These are phyloP conservation scores for Corythoichthys intestinalis DNA, from an alignment of 2,113 vertebrate species.

Conservation along the genomic window DNA sequence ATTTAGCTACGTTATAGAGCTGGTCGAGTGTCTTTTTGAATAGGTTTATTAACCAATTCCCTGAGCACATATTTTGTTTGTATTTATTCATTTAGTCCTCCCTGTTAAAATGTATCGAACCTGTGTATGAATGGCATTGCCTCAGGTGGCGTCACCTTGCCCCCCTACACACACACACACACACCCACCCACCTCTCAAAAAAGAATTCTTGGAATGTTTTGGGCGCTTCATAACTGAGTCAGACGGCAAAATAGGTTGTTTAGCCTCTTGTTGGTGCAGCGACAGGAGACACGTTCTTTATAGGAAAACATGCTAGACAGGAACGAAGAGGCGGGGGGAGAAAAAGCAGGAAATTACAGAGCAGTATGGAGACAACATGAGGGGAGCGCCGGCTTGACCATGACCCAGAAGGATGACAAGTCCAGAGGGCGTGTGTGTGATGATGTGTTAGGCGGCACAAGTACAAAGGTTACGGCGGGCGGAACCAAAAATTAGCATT, in stretches of 20 bases:
- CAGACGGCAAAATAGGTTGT: conserved; percentile 62
- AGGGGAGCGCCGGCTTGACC: conserved; percentile 64
- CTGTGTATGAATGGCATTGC: conserved; percentile 38
- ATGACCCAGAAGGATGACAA: conserved; percentile 62
- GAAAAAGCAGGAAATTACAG: conserved; percentile 68
- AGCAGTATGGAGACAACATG: conserved; percentile 65
- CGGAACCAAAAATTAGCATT: not conserved
- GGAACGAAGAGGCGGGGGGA: conserved; percentile 48
- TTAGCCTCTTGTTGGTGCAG: conserved; percentile 49
- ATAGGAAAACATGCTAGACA: conserved; percentile 47
- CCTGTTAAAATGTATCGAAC: too few relatives aligned
- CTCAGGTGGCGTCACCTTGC: conserved; percentile 61
- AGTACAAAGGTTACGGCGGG: conserved; percentile 46
- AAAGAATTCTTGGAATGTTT: conserved; percentile 66
- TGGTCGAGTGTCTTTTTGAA: too few relatives aligned
- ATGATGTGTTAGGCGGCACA: conserved; percentile 58
- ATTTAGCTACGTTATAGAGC: too few relatives aligned
- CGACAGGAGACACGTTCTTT: conserved; percentile 68
- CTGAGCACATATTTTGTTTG: too few relatives aligned
- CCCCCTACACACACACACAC: conserved; percentile 28
- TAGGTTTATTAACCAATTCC: too few relatives aligned
- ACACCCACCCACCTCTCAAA: not conserved
- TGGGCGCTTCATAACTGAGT: conserved; percentile 55
- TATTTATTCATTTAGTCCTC: too few relatives aligned
- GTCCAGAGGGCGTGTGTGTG: conserved; percentile 48